phyloP scores from a whole-genome alignment of 2,113 vertebrate species.

The Planiliza haematocheilus region DNA sequence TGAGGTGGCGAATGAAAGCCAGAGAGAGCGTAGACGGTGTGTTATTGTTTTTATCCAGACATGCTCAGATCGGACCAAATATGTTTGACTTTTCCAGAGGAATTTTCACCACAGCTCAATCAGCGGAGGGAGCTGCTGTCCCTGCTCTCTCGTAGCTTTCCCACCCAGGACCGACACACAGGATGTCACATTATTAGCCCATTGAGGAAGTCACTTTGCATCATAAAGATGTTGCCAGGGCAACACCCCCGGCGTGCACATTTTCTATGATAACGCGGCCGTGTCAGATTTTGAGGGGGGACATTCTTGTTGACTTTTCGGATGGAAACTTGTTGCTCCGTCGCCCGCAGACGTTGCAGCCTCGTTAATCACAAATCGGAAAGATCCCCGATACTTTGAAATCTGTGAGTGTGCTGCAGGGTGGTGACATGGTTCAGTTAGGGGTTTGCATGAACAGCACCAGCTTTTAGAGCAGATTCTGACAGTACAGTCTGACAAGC shows the following conservation, averaged over 20 bases:
- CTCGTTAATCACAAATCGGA: conserved; percentile 54
- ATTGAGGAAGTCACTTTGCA: conserved; percentile 84
- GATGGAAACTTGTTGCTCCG: conserved; percentile 42
- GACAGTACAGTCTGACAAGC: background rate
- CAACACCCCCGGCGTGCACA: conserved; percentile 72
- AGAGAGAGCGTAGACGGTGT: conserved; percentile 8
- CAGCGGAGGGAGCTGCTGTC: conserved; percentile 56
- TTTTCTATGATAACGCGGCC: conserved; percentile 75
- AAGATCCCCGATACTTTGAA: background rate
- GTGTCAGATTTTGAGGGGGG: conserved; percentile 63
- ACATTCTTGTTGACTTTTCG: conserved; percentile 40
- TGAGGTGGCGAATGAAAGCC: conserved; percentile 33
- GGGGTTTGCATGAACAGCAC: background rate
- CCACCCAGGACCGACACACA: conserved; percentile 69
- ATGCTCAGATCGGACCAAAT: conserved; percentile 45
- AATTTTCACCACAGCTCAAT: conserved; percentile 63
- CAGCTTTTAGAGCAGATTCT: background rate
- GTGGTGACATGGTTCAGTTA: background rate
- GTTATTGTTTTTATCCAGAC: conserved; percentile 46
- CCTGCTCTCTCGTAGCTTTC: conserved; percentile 46
- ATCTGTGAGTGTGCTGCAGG: conserved; percentile 13
- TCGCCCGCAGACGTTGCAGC: conserved; percentile 49
- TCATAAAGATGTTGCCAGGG: conserved; percentile 83
- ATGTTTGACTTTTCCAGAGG: conserved; percentile 58
- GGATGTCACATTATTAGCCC: conserved; percentile 79